These are phyloP conservation scores for Phaetusa simplex DNA, from an alignment of 2,113 vertebrate species.

Conservation along the genomic window DNA sequence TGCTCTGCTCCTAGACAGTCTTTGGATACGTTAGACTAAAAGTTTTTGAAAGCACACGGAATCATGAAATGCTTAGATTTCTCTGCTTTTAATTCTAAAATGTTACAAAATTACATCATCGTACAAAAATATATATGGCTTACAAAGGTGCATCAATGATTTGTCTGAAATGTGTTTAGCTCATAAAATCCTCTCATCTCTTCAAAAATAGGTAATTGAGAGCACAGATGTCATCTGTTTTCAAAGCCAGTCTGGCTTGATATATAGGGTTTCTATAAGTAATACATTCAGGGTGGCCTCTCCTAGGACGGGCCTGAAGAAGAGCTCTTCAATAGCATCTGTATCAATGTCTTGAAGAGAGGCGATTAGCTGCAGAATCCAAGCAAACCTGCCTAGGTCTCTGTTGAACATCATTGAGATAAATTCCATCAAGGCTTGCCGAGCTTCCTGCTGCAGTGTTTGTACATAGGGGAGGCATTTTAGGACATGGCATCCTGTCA, in stretches of 20 bases:
- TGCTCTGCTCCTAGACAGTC: background rate
- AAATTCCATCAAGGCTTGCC: slow-evolving; percentile 40
- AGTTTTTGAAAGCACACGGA: background rate
- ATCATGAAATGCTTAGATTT: background rate
- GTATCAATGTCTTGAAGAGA: slow-evolving; percentile 2
- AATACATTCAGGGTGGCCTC: slow-evolving; percentile 21
- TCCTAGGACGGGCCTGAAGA: slow-evolving; percentile 47
- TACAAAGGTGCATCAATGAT: background rate
- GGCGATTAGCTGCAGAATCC: background rate
- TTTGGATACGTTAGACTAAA: background rate
- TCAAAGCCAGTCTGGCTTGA: background rate
- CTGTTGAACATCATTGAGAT: background rate
- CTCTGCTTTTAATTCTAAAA: background rate
- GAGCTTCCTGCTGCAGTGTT: slow-evolving; percentile 55
- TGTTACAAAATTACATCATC: background rate
- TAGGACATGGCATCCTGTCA: background rate
- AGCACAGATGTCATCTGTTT: background rate
- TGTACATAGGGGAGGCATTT: slow-evolving; percentile 39
- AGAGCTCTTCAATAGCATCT: slow-evolving; percentile 34
- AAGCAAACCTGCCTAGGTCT: slow-evolving; percentile 5
- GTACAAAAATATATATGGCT: background rate
- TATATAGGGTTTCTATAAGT: slow-evolving; percentile 20
- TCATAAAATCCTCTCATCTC: background rate
- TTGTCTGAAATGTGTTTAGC: background rate
- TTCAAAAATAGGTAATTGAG: background rate